Evolutionary conservation across 1,140 invertebrate genomes (phyloP).

Genomic region (Zaprionus ghesquierei): DNA sequence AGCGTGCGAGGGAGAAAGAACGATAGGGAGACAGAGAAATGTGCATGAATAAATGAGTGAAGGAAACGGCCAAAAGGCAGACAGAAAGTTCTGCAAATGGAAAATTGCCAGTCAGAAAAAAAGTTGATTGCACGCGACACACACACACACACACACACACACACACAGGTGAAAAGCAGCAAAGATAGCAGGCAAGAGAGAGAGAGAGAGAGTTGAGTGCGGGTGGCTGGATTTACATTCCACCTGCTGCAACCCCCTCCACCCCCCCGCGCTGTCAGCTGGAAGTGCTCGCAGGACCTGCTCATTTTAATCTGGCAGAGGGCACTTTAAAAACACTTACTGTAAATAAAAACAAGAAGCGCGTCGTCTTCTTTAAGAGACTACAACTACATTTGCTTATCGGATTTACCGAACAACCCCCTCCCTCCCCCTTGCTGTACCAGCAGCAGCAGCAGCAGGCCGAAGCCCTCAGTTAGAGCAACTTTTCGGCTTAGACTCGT

Average conservation of each 20-base stretch:
- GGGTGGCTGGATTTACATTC: not conserved
- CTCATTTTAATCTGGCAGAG: conserved; percentile 48
- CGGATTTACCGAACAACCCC: conserved; percentile 52
- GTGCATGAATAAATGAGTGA: conserved; percentile 63
- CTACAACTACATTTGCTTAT: conserved; percentile 76
- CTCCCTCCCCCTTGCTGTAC: not conserved
- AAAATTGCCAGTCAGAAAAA: conserved; percentile 37
- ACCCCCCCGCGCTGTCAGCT: too few relatives aligned
- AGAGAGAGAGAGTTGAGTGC: not conserved
- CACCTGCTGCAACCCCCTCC: conserved; percentile 14
- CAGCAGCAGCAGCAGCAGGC: not conserved
- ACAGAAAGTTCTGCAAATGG: conserved; percentile 27
- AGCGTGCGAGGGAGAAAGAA: not conserved
- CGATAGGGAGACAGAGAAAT: conserved; percentile 9
- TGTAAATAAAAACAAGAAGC: conserved; percentile 52
- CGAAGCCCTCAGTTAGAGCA: conserved; percentile 36
- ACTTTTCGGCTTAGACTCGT: conserved; percentile 64
- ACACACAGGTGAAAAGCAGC: conserved; percentile 48
- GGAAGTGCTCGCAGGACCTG: not conserved
- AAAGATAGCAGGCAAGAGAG: not conserved
- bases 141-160: too few relatives aligned
- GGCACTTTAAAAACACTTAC: conserved; percentile 58
- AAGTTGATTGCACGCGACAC: conserved; percentile 54
- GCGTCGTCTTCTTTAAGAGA: conserved; percentile 53
- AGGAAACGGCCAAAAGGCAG: conserved; percentile 25